phyloP scores from a whole-genome alignment of 2,113 vertebrate genomes.

The Loxodonta africana region DNA sequence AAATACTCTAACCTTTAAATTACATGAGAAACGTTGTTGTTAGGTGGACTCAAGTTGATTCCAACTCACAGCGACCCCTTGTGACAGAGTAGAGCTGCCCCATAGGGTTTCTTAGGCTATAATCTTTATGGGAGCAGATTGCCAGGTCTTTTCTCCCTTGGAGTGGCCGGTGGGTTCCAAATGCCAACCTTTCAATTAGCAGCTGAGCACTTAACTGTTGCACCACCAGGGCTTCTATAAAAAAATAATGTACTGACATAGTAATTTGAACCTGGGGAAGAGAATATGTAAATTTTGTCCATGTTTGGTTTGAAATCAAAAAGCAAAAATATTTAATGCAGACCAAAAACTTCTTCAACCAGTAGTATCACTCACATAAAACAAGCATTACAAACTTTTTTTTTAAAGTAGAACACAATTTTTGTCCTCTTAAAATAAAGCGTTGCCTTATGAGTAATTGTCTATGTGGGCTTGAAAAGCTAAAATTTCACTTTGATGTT shows the following conservation, averaged over 20 bases:
- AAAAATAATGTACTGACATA: not conserved
- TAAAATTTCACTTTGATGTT: slow-evolving; percentile 61
- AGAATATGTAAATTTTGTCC: slow-evolving; percentile 54
- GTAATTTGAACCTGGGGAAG: slow-evolving; percentile 58
- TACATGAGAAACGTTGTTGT: not conserved
- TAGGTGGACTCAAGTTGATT: not conserved
- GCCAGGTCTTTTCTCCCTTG: not conserved
- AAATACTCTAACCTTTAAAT: slow-evolving; percentile 23
- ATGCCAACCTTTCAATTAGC: not conserved
- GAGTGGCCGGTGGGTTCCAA: not conserved
- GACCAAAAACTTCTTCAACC: slow-evolving; percentile 5
- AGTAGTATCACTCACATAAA: slow-evolving; percentile 48
- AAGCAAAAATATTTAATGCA: slow-evolving; percentile 56
- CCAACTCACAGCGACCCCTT: not conserved
- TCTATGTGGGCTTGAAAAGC: slow-evolving; percentile 25
- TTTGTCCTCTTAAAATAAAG: slow-evolving; percentile 51
- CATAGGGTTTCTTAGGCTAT: not conserved
- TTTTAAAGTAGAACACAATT: slow-evolving; percentile 7
- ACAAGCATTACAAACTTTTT: not conserved
- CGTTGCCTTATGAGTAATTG: slow-evolving; percentile 36
- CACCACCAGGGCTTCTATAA: not conserved
- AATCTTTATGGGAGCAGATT: not conserved
- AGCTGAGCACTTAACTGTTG: not conserved
- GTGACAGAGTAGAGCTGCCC: not conserved
- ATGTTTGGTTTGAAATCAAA: slow-evolving; percentile 49